Conservation (phyloP, 2,888 invertebrate species). For the Automeris io region DNA sequence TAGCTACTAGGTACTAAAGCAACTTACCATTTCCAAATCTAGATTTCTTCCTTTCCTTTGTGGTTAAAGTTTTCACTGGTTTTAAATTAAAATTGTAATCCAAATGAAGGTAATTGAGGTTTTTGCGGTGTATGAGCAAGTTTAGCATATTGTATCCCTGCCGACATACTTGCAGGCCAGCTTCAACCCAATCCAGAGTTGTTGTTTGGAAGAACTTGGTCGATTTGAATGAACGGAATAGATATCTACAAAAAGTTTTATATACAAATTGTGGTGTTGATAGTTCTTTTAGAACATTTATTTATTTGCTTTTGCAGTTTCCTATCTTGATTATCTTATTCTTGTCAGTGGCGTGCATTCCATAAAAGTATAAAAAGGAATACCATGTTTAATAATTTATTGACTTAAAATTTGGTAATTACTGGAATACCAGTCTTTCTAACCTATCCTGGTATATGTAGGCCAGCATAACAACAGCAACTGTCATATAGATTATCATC, state of each 20-base stretch:
- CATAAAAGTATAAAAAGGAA: no score
- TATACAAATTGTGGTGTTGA: neutral
- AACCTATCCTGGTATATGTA: no score
- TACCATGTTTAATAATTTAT: no score
- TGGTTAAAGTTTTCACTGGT: slow-evolving; percentile 99
- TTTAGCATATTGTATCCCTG: slow-evolving; percentile 99
- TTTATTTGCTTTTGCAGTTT: no score
- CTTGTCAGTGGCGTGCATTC: no score
- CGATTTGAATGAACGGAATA: slow-evolving; percentile 99
- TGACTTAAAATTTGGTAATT: no score
- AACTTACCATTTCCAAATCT: slow-evolving; percentile 92
- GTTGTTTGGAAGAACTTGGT: slow-evolving; percentile 99
- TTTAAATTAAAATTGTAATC: slow-evolving; percentile 99
- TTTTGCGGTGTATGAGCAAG: slow-evolving; percentile 98
- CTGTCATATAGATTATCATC: no score
- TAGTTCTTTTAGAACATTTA: no score
- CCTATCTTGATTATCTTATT: no score
- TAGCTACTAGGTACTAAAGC: no score
- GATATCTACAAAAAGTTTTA: slow-evolving; percentile 75
- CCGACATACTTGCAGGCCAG: slow-evolving; percentile 97
- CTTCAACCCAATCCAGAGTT: slow-evolving; percentile 99
- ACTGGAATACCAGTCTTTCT: no score
- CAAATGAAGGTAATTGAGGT: slow-evolving; percentile 98
- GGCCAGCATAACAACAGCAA: no score
- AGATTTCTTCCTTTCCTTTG: slow-evolving; percentile 99